These are phyloP conservation scores for Drosophila ezoana DNA, from an alignment of 2,888 invertebrate species.

Conservation along the genomic window DNA sequence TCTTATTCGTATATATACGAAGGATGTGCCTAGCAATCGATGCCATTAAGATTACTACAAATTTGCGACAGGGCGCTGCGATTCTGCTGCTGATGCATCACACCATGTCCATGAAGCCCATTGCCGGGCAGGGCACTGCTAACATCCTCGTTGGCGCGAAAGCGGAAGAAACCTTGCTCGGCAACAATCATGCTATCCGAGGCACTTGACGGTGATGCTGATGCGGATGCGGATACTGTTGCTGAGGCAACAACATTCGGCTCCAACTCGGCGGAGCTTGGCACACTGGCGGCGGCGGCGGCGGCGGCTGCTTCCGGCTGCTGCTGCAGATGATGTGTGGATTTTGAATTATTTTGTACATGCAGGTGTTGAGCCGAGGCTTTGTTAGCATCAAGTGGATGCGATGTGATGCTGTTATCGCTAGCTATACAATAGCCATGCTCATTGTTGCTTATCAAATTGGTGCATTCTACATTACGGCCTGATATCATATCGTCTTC, in stretches of 20 bases:
- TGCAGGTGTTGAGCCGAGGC: conserved; percentile 23
- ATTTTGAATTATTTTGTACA: conserved; percentile 48
- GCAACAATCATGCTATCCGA: conserved; percentile 93
- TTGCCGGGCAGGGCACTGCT: conserved; percentile 11
- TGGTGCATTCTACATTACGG: conserved; percentile 81
- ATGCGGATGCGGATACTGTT: conserved; percentile 51
- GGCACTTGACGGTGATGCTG: conserved; percentile 79
- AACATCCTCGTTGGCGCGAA: conserved; percentile 89
- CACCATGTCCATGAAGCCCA: conserved; percentile 47
- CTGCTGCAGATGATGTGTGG: conserved; percentile 29
- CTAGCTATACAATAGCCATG: conserved; percentile 40
- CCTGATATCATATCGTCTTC: conserved; percentile 79
- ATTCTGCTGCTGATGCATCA: conserved; percentile 47
- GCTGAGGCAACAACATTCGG: conserved; percentile 4
- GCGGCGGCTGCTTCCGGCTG: conserved; percentile 67
- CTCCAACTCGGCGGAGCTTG: conserved; percentile 18
- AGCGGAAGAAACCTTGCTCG: conserved; percentile 95
- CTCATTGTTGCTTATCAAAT: conserved; percentile 78
- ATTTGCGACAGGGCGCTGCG: conserved; percentile 34
- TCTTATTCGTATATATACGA: not conserved
- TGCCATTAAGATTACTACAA: conserved; percentile 52
- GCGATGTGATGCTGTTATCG: conserved; percentile 40
- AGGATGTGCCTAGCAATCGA: conserved; percentile 54
- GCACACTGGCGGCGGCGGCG: not conserved
- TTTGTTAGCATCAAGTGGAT: conserved; percentile 17